Percentiles rank a stretch among this genome's conserved stretches.
Evolutionary conservation across 1,140 invertebrate species (phyloP).

Genomic region (Paraescarpia echinospica): DNA sequence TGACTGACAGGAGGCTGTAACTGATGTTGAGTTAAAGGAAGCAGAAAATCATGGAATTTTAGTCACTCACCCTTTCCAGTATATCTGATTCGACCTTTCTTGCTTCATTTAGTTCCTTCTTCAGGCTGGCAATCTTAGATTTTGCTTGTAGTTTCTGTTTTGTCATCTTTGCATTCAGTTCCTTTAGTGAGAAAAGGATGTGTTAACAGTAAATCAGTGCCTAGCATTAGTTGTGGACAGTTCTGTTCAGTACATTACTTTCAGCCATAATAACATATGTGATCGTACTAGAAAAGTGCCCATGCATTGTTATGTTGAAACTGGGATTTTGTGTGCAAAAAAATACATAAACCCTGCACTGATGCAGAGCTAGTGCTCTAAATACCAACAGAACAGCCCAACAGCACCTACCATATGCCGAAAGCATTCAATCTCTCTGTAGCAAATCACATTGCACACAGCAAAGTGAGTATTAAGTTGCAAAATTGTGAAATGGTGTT

Average conservation of each 20-base stretch:
- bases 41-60: background rate
- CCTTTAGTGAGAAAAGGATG: conserved; percentile 41
- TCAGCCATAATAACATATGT: background rate
- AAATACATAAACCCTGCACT: background rate
- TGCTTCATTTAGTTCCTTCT: conserved; percentile 44
- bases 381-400: background rate
- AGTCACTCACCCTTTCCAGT: conserved; percentile 29
- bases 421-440: conserved; percentile 8
- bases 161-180: conserved; percentile 54
- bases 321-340: background rate
- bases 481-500: no score
- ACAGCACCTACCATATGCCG: background rate
- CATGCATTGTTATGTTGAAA: background rate
- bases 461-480: no score
- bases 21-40: conserved; percentile 19
- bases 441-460: no score
- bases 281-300: no score
- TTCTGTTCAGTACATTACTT: background rate
- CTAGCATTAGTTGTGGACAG: background rate
- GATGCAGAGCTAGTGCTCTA: background rate
- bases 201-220: background rate
- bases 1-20: background rate
- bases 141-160: conserved; percentile 58
- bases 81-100: conserved; percentile 39
- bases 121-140: conserved; percentile 51